Conservation (phyloP, 2,888 invertebrate genomes). For the Hemithea aestivaria region DNA sequence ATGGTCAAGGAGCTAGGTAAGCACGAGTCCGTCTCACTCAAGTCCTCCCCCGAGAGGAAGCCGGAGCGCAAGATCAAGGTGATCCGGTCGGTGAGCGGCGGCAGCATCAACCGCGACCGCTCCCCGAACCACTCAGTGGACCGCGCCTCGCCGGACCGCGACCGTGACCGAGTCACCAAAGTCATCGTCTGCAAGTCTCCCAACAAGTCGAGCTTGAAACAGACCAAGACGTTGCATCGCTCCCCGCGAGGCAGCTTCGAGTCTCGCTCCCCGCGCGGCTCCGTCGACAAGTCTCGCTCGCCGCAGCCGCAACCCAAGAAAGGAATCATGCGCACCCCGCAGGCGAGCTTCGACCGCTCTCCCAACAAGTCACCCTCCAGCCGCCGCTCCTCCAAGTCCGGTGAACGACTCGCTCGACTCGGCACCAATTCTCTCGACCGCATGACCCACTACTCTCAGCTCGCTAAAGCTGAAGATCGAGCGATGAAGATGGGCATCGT, state of each 20-base stretch:
- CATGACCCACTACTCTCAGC: conserved; percentile 70
- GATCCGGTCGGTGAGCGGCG: conserved; percentile 77
- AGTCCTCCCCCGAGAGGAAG: conserved; percentile 72
- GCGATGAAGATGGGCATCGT: conserved; percentile 78
- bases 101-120: conserved; percentile 66
- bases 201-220: conserved; percentile 69
- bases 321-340: conserved; percentile 74
- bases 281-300: conserved; percentile 77
- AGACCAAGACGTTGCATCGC: conserved; percentile 60
- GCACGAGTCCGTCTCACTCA: conserved; percentile 76
- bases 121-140: conserved; percentile 60
- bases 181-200: conserved; percentile 75
- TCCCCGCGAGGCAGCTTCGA: conserved; percentile 79
- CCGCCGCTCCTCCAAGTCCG: conserved; percentile 62
- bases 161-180: conserved; percentile 70
- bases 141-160: conserved; percentile 56
- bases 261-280: conserved; percentile 74
- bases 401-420: conserved; percentile 65
- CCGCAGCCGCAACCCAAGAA: conserved; percentile 76
- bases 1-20: conserved; percentile 94
- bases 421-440: conserved; percentile 73
- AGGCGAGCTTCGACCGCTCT: conserved; percentile 71
- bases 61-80: conserved; percentile 65
- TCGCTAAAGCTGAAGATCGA: conserved; percentile 73
- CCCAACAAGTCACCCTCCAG: conserved; percentile 70